These are phyloP conservation scores for Pseudorhiza aurosa DNA, from an alignment of 30 jellyfish, hydroid and myxozoan species.

Conservation along the genomic window DNA sequence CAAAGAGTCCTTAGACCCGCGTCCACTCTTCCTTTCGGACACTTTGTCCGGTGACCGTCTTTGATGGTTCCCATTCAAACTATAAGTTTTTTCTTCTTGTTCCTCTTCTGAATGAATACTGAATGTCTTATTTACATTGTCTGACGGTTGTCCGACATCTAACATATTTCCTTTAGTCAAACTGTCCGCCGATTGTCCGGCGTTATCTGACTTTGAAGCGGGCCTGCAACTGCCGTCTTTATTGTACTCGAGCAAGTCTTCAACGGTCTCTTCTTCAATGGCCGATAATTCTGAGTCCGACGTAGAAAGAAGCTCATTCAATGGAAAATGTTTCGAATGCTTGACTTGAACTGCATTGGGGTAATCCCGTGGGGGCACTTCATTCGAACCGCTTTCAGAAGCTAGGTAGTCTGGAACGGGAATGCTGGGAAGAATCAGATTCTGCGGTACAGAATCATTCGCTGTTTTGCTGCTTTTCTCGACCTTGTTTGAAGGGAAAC, in stretches of 20 bases:
- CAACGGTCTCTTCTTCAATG: conserved; percentile 88
- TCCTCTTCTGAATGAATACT: conserved; percentile 40
- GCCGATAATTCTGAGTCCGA: conserved; percentile 88
- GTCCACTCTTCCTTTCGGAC: conserved; percentile 26
- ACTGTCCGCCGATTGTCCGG: conserved; percentile 3
- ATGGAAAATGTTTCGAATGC: conserved; percentile 6
- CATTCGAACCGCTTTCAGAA: background rate
- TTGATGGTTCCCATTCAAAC: conserved; percentile 11
- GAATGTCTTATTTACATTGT: conserved; percentile 18
- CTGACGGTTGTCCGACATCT: background rate
- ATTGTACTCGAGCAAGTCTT: conserved; percentile 43
- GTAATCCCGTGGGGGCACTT: conserved; percentile 23
- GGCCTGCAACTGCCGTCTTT: conserved; percentile 32
- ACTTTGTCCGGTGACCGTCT: background rate
- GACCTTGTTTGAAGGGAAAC: background rate
- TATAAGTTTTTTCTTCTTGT: conserved; percentile 12
- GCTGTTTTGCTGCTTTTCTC: background rate
- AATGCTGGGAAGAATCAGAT: conserved; percentile 40
- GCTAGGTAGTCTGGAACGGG: conserved; percentile 37
- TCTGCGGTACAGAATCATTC: conserved; percentile 2
- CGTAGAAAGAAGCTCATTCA: conserved; percentile 39
- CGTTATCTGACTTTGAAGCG: background rate
- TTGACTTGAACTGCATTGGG: conserved; percentile 42
- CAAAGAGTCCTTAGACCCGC: conserved; percentile 48
- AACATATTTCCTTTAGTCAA: background rate